A percentile compares a stretch with the other conserved stretches of the same genome.
Conservation (phyloP, 2,888 invertebrate genomes). For the Agonopterix alstromeriana region DNA sequence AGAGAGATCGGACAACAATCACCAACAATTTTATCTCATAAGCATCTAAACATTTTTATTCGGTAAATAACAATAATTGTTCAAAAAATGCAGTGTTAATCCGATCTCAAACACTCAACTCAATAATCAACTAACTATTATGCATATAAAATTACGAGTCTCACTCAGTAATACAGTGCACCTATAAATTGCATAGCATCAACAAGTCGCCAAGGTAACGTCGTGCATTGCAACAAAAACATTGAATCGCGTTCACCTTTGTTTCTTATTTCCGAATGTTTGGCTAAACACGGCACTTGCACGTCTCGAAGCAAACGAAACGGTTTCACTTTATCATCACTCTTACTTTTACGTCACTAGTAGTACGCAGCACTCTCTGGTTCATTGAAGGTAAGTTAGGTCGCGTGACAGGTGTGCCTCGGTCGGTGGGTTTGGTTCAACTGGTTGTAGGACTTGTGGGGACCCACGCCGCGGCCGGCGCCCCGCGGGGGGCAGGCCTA, state of each 20-base stretch:
- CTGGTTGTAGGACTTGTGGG: slow-evolving; percentile 36
- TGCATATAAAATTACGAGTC: too few relatives aligned
- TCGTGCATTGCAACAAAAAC: slow-evolving; percentile 3
- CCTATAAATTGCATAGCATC: too few relatives aligned
- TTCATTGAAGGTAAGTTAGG: slow-evolving; percentile 24
- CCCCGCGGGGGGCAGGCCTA: not conserved
- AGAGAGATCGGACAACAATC: too few relatives aligned
- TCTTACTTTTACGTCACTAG: slow-evolving; percentile 40
- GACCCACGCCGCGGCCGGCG: not conserved
- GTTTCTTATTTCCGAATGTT: slow-evolving; percentile 1
- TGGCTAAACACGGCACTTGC: slow-evolving; percentile 15
- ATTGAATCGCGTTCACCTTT: not conserved
- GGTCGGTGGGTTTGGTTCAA: slow-evolving; percentile 36
- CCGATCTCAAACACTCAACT: too few relatives aligned
- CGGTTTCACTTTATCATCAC: slow-evolving; percentile 62
- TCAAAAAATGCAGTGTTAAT: too few relatives aligned
- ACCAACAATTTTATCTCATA: too few relatives aligned
- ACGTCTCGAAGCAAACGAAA: slow-evolving; percentile 9
- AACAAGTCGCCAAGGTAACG: slow-evolving; percentile 10
- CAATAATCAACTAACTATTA: too few relatives aligned
- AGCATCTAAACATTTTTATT: too few relatives aligned
- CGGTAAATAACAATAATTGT: too few relatives aligned
- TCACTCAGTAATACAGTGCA: too few relatives aligned
- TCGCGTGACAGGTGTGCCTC: slow-evolving; percentile 25
- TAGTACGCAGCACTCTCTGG: slow-evolving; percentile 28